Evolutionary conservation across 2,888 invertebrate genomes (phyloP), one percentile per base, ranked within the genome.

Genomic region (Dascillus cervinus): DNA sequence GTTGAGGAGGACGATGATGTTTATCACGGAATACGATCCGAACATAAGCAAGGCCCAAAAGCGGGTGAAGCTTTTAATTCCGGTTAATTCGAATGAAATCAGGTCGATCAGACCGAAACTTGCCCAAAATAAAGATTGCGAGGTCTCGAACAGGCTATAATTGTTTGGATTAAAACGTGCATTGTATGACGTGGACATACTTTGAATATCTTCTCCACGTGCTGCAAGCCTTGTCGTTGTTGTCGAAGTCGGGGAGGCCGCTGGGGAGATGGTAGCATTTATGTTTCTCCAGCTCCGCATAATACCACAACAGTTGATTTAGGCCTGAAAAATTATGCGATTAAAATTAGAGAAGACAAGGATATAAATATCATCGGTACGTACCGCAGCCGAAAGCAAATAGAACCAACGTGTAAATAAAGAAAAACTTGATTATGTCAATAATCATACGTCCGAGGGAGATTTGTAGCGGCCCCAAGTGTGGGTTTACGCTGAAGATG

Each of bases 41-140:
- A 97, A 97, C 82, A 97, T 95, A 3, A 96, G 75, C 31, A 96
- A 75, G 0, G 94, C 94, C 95, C 85, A 97, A 70, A 90, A 97
- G 55, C 90, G 77, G 0, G 97, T 96, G 64, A 94, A 94, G 49
- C 86, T 85, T 66, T 96, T 96, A 55, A 92, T 90, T 39, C 96
- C 95, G 3, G 87, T 84, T 47, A 97, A 71, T 59, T 95, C 92
- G 56, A 97, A 95, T 31, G 90, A 88, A 43, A 88, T 84, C 47
- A 97, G 67, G 61, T 97, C 97, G 6, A 97, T 85, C 34, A 97
- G 75, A 9, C 97, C 97, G 57, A 96, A 97, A 32, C 91, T 89
- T 4, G 96, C 95, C 96, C 97, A 97, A 69, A 97, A 97, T 1
- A 97, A 70, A 0, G 95, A 95, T 62, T 97, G 97, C 0, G 92